Evolutionary conservation across 2,113 vertebrate species (phyloP).

Genomic region (Pseudonaja textilis): DNA sequence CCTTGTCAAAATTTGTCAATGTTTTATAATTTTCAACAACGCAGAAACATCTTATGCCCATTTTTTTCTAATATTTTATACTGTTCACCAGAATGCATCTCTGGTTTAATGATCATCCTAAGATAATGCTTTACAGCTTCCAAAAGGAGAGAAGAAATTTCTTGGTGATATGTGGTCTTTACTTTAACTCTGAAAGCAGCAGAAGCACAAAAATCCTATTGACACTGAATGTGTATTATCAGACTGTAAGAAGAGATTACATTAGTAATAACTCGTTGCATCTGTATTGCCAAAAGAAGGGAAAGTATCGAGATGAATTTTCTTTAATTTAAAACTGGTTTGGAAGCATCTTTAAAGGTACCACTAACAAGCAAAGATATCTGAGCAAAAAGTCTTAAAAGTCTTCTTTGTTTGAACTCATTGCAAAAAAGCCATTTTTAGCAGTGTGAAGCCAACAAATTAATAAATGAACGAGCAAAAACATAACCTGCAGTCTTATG

Average conservation of each 20-base stretch:
- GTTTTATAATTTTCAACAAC: neutral
- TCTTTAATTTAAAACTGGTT: neutral
- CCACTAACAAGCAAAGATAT: neutral
- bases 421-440: neutral
- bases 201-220: neutral
- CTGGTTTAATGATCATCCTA: neutral
- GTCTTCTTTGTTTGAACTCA: neutral
- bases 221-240: neutral
- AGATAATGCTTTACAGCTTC: neutral
- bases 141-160: neutral
- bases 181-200: neutral
- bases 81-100: neutral
- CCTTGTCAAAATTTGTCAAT: neutral
- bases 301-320: neutral
- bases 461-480: neutral
- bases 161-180: neutral
- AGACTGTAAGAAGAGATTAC: neutral
- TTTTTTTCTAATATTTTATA: neutral
- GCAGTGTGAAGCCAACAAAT: neutral
- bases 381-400: neutral
- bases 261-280: neutral
- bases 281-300: neutral
- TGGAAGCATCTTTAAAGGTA: neutral
- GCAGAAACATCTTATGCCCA: neutral
- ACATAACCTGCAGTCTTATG: neutral